phyloP scores from a whole-genome alignment of 2,113 vertebrate species.

The Zapornia atra region DNA sequence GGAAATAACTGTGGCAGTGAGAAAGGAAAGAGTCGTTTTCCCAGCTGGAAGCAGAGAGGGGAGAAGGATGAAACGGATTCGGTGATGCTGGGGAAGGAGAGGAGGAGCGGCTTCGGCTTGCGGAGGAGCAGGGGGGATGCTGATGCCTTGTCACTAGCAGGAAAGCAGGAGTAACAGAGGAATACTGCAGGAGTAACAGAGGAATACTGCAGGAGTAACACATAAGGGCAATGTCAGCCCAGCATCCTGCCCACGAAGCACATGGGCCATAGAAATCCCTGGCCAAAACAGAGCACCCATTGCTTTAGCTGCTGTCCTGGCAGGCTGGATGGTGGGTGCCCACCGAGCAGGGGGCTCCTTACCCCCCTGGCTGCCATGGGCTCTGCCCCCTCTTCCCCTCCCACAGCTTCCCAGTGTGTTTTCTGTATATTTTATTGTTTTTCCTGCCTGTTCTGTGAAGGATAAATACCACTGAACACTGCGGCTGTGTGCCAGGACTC shows the following conservation, averaged over 20 bases:
- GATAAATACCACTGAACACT: neutral
- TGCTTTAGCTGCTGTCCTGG: neutral
- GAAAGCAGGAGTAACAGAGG: neutral
- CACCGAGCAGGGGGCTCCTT: neutral
- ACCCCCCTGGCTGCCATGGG: neutral
- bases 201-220: too few species aligned
- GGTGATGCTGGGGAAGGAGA: accelerated
- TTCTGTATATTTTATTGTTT: neutral
- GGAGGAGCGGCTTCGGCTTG: neutral
- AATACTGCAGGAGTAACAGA: neutral
- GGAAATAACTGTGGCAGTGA: too few species aligned
- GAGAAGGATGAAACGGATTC: accelerated
- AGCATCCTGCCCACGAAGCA: accelerated
- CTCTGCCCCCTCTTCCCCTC: neutral
- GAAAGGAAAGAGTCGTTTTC: neutral
- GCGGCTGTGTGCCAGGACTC: neutral
- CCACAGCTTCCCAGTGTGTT: neutral
- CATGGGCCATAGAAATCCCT: neutral
- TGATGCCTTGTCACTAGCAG: neutral
- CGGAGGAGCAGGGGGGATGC: neutral
- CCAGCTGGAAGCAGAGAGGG: neutral
- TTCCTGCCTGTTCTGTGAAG: neutral
- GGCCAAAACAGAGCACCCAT: neutral
- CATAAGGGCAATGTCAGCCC: neutral
- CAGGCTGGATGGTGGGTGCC: neutral